phyloP scores from a whole-genome alignment of 2,113 vertebrate species.

The Pedionomus torquatus region DNA sequence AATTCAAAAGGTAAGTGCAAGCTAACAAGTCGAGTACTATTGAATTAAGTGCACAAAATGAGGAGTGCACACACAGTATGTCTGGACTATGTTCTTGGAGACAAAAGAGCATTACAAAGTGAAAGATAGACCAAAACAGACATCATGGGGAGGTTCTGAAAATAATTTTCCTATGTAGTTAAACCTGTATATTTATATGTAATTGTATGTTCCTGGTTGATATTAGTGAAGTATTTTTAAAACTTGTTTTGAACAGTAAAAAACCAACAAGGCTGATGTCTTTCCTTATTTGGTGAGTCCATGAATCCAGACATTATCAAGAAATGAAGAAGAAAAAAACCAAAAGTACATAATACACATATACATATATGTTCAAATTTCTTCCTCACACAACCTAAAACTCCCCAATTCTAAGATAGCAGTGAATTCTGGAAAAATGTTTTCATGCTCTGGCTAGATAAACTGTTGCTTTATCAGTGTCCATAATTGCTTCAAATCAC shows the following conservation, averaged over 20 bases:
- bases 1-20: background rate
- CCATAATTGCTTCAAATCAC: background rate
- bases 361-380: background rate
- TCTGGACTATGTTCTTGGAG: background rate
- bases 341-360: background rate
- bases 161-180: background rate
- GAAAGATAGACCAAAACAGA: background rate
- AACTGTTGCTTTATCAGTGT: background rate
- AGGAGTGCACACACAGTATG: background rate
- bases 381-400: background rate
- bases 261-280: rapidly evolving
- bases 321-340: background rate
- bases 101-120: background rate
- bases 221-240: background rate
- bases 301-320: background rate
- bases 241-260: background rate
- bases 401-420: background rate
- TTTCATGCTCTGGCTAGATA: background rate
- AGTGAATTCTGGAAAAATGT: background rate
- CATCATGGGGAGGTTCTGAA: background rate
- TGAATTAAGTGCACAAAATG: background rate
- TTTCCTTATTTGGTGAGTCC: background rate
- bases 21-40: background rate
- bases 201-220: background rate
- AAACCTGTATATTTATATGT: background rate